These are phyloP conservation scores for Pachymerium ferrugineum DNA, from an alignment of 2,888 invertebrate genomes.

Conservation along the genomic window DNA sequence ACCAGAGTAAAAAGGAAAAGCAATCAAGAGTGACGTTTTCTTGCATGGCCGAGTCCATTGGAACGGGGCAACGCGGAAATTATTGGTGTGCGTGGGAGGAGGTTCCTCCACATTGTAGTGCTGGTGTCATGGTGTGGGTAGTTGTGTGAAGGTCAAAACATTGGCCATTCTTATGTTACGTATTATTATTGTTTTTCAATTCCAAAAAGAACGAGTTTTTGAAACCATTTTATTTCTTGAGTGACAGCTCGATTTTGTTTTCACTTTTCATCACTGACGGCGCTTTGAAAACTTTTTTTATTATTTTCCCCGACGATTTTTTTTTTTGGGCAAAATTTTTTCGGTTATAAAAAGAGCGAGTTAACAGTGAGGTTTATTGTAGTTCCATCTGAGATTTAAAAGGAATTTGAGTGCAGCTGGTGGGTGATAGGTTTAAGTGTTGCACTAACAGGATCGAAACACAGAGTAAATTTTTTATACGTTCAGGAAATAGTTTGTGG, in stretches of 20 bases:
- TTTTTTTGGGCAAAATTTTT: background rate
- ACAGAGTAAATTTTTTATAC: no score
- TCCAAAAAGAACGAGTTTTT: no score
- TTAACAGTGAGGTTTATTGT: background rate
- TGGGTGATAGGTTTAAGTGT: background rate
- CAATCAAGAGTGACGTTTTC: constrained; percentile 22
- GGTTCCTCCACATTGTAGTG: background rate
- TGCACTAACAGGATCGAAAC: no score
- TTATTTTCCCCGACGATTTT: background rate
- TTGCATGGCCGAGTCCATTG: constrained; percentile 12
- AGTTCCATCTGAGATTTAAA: background rate
- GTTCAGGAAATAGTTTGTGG: no score
- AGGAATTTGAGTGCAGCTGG: background rate
- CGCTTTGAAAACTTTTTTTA: no score
- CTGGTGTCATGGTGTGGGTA: constrained; percentile 24
- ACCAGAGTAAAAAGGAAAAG: constrained; percentile 7
- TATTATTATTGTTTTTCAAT: background rate
- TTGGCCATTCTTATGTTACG: background rate
- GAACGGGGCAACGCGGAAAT: constrained; percentile 17
- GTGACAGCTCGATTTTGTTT: no score
- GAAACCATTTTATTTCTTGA: no score
- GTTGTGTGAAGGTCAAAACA: constrained; percentile 8
- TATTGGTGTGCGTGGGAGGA: constrained; percentile 12
- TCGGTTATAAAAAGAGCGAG: background rate
- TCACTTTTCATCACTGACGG: no score